Conservation (phyloP, 2,797 vertebrate genomes). For the Diplodus sargus region DNA sequence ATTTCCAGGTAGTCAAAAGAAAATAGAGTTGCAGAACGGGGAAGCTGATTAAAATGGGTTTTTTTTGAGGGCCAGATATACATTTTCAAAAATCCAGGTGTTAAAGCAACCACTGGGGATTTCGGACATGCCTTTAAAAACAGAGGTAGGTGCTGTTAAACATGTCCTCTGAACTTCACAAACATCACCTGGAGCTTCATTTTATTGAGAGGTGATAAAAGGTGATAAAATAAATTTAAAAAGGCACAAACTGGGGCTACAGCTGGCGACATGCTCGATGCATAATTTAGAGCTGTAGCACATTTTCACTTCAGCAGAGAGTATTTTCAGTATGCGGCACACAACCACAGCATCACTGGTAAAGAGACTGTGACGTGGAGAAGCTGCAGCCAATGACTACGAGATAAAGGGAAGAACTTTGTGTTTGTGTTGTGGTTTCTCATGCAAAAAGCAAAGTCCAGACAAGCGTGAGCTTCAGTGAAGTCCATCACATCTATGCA, state of each 20-base stretch:
- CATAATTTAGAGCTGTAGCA: not conserved
- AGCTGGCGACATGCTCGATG: not conserved
- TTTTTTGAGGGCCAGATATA: not conserved
- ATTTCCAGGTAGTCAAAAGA: not conserved
- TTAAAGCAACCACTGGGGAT: not conserved
- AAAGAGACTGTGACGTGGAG: not conserved
- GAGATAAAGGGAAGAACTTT: not conserved
- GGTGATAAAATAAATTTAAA: too few species aligned
- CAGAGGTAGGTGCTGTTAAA: not conserved
- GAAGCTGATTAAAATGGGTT: not conserved
- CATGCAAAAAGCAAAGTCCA: not conserved
- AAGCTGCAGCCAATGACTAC: not conserved
- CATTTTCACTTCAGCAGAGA: not conserved
- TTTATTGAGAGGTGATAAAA: not conserved
- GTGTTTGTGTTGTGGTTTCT: not conserved
- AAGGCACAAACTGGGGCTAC: not conserved
- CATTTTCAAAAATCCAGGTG: not conserved
- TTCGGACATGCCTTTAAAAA: not conserved
- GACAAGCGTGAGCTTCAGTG: not conserved
- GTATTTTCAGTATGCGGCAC: not conserved
- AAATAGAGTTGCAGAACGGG: not conserved
- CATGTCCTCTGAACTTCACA: not conserved
- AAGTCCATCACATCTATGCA: not conserved
- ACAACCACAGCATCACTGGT: accelerated
- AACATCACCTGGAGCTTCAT: not conserved